Evolutionary conservation across 2,797 vertebrate genomes (phyloP).

Genomic region (Ceryle rudis): DNA sequence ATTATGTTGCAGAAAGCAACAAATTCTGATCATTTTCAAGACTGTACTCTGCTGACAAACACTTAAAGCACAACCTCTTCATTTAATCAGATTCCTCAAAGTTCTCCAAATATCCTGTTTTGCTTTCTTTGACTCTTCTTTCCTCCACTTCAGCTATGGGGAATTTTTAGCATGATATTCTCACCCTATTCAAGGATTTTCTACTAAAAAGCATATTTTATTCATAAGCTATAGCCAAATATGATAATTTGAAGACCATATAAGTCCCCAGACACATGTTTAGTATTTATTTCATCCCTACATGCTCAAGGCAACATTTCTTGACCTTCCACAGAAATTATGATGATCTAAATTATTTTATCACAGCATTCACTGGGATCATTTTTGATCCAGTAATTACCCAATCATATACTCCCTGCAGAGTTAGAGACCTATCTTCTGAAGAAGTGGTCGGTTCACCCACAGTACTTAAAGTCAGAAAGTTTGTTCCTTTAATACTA

Average conservation of each 20-base stretch:
- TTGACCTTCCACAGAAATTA: conserved; percentile 40
- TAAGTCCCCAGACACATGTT: not conserved
- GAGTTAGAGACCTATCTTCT: not conserved
- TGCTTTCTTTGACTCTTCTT: not conserved
- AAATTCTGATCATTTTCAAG: not conserved
- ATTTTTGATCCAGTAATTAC: conserved; percentile 57
- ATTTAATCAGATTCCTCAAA: not conserved
- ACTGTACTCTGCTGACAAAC: not conserved
- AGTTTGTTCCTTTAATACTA: not conserved
- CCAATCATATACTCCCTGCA: not conserved
- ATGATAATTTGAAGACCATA: not conserved
- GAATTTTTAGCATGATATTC: not conserved
- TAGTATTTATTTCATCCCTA: conserved; percentile 21
- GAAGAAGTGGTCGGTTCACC: not conserved
- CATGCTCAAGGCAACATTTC: conserved; percentile 42
- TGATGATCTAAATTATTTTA: conserved; percentile 61
- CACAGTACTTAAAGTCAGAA: not conserved
- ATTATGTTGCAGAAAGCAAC: not conserved
- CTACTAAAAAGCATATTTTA: not conserved
- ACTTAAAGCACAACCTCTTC: not conserved
- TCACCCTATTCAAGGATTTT: not conserved
- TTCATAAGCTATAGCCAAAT: not conserved
- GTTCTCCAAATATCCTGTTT: not conserved
- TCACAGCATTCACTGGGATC: conserved; percentile 19
- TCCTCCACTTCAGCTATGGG: not conserved